phyloP scores from a whole-genome alignment of 2,797 vertebrate genomes.

The Sebastes minor region DNA sequence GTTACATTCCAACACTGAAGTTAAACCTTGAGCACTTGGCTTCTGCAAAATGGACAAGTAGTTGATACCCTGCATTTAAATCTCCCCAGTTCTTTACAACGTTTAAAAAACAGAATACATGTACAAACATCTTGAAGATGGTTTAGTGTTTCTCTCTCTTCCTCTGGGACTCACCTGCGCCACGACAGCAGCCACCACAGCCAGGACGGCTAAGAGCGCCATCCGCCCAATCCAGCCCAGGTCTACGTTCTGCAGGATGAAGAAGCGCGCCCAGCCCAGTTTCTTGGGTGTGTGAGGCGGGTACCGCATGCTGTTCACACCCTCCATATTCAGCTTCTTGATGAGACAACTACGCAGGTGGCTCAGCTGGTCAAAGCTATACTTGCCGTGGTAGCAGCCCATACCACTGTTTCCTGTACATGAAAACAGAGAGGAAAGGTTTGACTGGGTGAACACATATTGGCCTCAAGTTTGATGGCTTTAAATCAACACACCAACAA shows the following conservation, averaged over 20 bases:
- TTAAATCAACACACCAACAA: neutral
- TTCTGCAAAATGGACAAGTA: neutral
- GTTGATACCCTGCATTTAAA: neutral
- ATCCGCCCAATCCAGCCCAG: slow-evolving; percentile 71
- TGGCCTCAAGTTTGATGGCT: neutral
- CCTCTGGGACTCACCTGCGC: slow-evolving; percentile 69
- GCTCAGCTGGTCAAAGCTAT: slow-evolving; percentile 90
- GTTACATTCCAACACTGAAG: no score
- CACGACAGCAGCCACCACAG: slow-evolving; percentile 64
- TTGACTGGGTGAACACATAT: neutral
- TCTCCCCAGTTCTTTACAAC: neutral
- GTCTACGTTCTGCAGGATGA: slow-evolving; percentile 75
- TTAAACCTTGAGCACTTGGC: no score
- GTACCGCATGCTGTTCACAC: slow-evolving; percentile 83
- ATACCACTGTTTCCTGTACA: slow-evolving; percentile 90
- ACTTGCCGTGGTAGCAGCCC: slow-evolving; percentile 89
- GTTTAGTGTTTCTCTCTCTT: neutral
- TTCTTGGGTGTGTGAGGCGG: slow-evolving; percentile 84
- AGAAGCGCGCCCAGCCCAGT: slow-evolving; percentile 80
- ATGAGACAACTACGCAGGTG: slow-evolving; percentile 88
- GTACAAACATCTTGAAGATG: neutral
- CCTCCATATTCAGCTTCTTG: slow-evolving; percentile 88
- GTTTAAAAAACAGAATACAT: neutral
- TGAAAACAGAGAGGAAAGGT: neutral
- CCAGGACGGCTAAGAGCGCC: slow-evolving; percentile 64